Percentiles rank a stretch among this genome's conserved stretches.
Evolutionary conservation across 2,113 vertebrate species (phyloP).

Genomic region (Caranx ignobilis): DNA sequence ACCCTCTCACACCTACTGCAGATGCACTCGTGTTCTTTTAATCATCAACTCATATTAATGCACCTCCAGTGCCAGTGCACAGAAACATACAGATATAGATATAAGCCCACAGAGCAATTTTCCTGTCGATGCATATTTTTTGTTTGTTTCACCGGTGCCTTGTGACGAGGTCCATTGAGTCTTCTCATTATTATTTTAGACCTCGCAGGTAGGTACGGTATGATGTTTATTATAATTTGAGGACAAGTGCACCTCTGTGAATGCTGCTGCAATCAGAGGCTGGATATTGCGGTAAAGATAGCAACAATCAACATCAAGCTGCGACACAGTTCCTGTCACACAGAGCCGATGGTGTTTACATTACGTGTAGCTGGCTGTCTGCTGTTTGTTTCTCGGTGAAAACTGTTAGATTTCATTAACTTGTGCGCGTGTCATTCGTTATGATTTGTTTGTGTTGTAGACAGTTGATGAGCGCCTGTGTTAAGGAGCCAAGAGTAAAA

Average conservation of each 20-base stretch:
- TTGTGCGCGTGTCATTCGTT: constrained; percentile 3
- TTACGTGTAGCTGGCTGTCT: constrained; percentile 14
- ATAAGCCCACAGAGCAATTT: neutral
- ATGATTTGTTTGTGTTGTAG: constrained; percentile 36
- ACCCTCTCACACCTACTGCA: constrained; percentile 18
- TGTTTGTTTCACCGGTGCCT: neutral
- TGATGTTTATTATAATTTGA: constrained; percentile 1
- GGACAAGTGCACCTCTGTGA: constrained; percentile 11
- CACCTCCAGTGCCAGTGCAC: neutral
- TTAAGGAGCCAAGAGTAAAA: constrained; percentile 34
- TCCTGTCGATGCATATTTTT: neutral
- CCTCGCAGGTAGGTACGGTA: neutral
- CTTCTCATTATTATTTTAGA: neutral
- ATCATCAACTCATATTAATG: constrained; percentile 10
- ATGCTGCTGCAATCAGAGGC: constrained; percentile 44
- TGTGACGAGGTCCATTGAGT: neutral
- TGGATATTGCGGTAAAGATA: constrained; percentile 46
- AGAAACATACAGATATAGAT: neutral
- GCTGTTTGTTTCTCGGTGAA: constrained; percentile 38
- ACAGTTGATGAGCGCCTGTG: constrained; percentile 23
- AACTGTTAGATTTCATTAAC: constrained; percentile 33
- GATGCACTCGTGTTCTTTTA: neutral
- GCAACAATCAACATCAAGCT: constrained; percentile 62
- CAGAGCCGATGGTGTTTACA: constrained; percentile 46
- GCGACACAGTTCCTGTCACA: constrained; percentile 42